These are phyloP conservation scores for Enteromius argenteus DNA, from an alignment of 2,797 vertebrate species.

Conservation along the genomic window DNA sequence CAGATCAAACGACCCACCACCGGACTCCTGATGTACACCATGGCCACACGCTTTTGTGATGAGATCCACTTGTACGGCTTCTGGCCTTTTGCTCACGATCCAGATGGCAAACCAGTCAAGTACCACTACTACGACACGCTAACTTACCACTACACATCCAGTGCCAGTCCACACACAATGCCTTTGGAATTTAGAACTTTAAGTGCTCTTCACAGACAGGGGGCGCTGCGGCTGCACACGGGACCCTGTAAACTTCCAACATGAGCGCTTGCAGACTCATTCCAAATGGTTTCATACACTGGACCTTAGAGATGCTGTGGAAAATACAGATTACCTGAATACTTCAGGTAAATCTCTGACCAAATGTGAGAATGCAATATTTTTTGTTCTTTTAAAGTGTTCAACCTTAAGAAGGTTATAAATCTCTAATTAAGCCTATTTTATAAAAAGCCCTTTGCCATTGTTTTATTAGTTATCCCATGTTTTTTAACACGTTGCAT, in stretches of 20 bases:
- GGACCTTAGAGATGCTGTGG: slow-evolving; percentile 23
- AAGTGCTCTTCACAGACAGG: slow-evolving; percentile 89
- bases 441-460: background rate
- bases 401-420: slow-evolving; percentile 7
- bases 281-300: slow-evolving; percentile 3
- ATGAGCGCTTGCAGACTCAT: background rate
- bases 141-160: slow-evolving; percentile 93
- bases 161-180: slow-evolving; percentile 95
- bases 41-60: slow-evolving; percentile 97
- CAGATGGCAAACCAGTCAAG: slow-evolving; percentile 87
- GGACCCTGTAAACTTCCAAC: slow-evolving; percentile 79
- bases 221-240: slow-evolving; percentile 92
- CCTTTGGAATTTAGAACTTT: slow-evolving; percentile 96
- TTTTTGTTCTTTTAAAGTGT: background rate
- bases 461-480: background rate
- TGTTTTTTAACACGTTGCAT: background rate
- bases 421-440: slow-evolving; percentile 1
- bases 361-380: slow-evolving; percentile 32
- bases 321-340: slow-evolving; percentile 7
- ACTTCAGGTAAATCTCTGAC: slow-evolving; percentile 19
- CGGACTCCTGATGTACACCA: slow-evolving; percentile 95
- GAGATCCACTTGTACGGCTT: slow-evolving; percentile 96
- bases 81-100: slow-evolving; percentile 91
- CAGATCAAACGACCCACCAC: slow-evolving; percentile 97
- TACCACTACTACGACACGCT: slow-evolving; percentile 97